These are phyloP conservation scores for Phortica variegata DNA, from an alignment of 1,140 invertebrate species.

Conservation along the genomic window DNA sequence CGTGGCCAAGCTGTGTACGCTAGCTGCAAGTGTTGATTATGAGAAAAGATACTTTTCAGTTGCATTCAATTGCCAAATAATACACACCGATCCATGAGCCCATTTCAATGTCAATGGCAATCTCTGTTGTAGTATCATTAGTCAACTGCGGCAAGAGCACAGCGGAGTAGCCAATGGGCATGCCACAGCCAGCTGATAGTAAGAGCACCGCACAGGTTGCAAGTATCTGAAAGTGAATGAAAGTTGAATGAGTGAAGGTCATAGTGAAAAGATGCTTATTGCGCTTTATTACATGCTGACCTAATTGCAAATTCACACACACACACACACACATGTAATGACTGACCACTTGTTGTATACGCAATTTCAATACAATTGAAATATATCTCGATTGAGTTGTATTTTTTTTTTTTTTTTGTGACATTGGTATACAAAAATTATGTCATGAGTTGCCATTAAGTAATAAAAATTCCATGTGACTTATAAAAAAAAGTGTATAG, in stretches of 20 bases:
- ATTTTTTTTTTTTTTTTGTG: too few relatives aligned
- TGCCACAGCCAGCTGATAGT: slow-evolving; percentile 66
- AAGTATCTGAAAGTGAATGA: slow-evolving; percentile 61
- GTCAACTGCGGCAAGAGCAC: slow-evolving; percentile 66
- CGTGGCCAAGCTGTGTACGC: slow-evolving; percentile 68
- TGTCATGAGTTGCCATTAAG: too few relatives aligned
- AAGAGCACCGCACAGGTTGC: slow-evolving; percentile 68
- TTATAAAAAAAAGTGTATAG: too few relatives aligned
- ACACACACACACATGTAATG: too few relatives aligned
- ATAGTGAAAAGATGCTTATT: not conserved
- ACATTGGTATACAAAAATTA: too few relatives aligned
- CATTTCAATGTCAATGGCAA: slow-evolving; percentile 61
- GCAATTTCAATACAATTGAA: not conserved
- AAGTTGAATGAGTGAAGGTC: not conserved
- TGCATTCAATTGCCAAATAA: too few relatives aligned
- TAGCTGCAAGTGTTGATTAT: slow-evolving; percentile 59
- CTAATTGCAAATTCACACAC: not conserved
- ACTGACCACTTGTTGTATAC: too few relatives aligned
- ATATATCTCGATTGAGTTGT: slow-evolving; percentile 8
- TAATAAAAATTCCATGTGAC: too few relatives aligned
- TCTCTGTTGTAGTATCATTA: slow-evolving; percentile 58
- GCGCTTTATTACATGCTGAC: not conserved
- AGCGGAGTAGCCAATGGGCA: slow-evolving; percentile 71
- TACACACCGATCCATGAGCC: slow-evolving; percentile 69
- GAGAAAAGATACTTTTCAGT: not conserved